Evolutionary conservation across 2,888 invertebrate species (phyloP), one percentile per base, ranked within the genome.

Genomic region (Netelia melanura): DNA sequence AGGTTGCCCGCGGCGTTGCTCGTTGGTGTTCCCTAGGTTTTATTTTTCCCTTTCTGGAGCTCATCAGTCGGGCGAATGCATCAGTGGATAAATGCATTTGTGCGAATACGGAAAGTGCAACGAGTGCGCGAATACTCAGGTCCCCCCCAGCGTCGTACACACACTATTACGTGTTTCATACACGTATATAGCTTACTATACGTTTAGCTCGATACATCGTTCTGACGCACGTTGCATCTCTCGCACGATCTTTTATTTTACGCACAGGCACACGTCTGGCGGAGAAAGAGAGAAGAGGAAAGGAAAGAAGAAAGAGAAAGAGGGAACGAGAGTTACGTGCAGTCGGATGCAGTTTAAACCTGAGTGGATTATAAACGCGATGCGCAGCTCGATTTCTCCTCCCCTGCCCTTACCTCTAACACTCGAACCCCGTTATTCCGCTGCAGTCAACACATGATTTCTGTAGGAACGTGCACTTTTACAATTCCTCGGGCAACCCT

Each of bases 301-400:
- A 30, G 6, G 6, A 5, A 30, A 5, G 30, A 30, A 30, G 6
- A 5, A 30, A 30, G 62, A 68, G 58, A 58, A 48, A 70, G 75
- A 83, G 61, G 68, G 17, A 74, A 10, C 65, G 38, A 62, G 84
- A 84, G 83, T 84, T 81, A 86, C 78, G 83, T 83, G 86, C 86
- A 90, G 87, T 89, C 86, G 89, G 86, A 89, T 90, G 92, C 92
- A 91, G 90, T 91, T 91, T 88, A 87, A 87, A 87, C 80, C 88
- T 91, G 92, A 93, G 88, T 91, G 90, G 90, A 93, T 93, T 93
- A 92, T 87, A 88, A 90, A 90, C 89, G 89, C 89, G 89, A 89
- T 90, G 89, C 90, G 90, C 90, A 88, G 87, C 65, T 62, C 38
- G 67, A 54, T 67, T 68, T 23, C 70, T 30, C 44, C 61, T 54